These are phyloP conservation scores for Acrocephalus kingi DNA, from an alignment of 2,113 vertebrate species.

Conservation along the genomic window DNA sequence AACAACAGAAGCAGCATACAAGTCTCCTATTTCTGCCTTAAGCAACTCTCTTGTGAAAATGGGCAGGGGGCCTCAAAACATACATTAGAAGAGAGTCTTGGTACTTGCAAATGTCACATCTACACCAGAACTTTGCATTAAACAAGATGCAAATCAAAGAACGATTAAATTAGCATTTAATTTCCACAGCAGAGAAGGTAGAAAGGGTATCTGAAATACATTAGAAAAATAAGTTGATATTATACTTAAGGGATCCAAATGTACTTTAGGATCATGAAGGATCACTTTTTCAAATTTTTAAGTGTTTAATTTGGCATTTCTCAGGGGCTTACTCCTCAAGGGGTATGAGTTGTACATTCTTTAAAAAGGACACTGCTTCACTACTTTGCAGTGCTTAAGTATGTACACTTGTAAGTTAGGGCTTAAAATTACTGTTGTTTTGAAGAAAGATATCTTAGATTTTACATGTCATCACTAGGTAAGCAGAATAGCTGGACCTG, in stretches of 20 bases:
- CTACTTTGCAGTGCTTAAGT: neutral
- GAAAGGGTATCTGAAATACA: conserved; percentile 57
- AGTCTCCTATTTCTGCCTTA: conserved; percentile 70
- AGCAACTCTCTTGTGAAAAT: conserved; percentile 71
- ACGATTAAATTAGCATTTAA: conserved; percentile 66
- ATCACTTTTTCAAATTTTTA: neutral
- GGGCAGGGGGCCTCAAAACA: conserved; percentile 73
- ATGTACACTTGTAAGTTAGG: neutral
- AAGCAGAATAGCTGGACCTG: neutral
- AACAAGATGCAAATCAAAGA: conserved; percentile 79
- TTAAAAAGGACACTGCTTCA: neutral
- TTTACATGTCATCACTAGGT: neutral
- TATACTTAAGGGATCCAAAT: neutral
- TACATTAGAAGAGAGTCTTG: conserved; percentile 62
- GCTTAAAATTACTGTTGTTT: neutral
- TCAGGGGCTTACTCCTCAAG: neutral
- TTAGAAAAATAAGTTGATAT: neutral
- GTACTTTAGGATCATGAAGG: neutral
- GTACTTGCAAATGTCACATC: conserved; percentile 74
- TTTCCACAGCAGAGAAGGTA: conserved; percentile 70
- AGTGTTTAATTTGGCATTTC: neutral
- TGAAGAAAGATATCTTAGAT: neutral
- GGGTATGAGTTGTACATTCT: neutral
- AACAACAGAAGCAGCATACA: conserved; percentile 72
- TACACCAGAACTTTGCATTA: conserved; percentile 75